Evolutionary conservation across 2,113 vertebrate species (phyloP).

Genomic region (Rattus rattus): DNA sequence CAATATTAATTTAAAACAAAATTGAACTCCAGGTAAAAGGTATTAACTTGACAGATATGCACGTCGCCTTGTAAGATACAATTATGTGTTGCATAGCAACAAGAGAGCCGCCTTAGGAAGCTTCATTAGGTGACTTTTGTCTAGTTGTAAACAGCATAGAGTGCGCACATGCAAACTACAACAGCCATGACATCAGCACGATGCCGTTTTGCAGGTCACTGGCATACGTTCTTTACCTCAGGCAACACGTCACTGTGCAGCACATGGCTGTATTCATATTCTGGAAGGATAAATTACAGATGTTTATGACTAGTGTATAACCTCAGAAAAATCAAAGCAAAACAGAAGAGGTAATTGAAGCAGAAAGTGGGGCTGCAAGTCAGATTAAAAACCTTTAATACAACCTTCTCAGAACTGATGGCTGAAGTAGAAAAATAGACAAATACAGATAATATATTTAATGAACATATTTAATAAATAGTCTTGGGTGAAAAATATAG

Average conservation of each 20-base stretch:
- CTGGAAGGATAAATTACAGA: not conserved
- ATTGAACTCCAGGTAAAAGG: not conserved
- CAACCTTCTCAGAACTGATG: not conserved
- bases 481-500: not conserved
- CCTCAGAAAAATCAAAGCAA: not conserved
- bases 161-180: not conserved
- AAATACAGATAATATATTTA: not conserved
- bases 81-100: not conserved
- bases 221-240: no score
- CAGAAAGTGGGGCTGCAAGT: not conserved
- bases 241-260: not conserved
- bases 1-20: constrained; percentile 24
- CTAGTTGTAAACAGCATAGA: not conserved
- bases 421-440: not conserved
- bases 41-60: not conserved
- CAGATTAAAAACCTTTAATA: not conserved
- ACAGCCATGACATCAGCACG: not conserved
- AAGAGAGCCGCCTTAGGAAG: not conserved
- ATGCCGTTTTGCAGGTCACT: not conserved
- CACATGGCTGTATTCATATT: not conserved
- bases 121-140: not conserved
- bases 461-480: not conserved
- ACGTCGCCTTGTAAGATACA: not conserved
- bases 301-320: not conserved
- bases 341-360: not conserved